phyloP scores from a whole-genome alignment of 2,113 vertebrate species.

The Microcebus murinus region DNA sequence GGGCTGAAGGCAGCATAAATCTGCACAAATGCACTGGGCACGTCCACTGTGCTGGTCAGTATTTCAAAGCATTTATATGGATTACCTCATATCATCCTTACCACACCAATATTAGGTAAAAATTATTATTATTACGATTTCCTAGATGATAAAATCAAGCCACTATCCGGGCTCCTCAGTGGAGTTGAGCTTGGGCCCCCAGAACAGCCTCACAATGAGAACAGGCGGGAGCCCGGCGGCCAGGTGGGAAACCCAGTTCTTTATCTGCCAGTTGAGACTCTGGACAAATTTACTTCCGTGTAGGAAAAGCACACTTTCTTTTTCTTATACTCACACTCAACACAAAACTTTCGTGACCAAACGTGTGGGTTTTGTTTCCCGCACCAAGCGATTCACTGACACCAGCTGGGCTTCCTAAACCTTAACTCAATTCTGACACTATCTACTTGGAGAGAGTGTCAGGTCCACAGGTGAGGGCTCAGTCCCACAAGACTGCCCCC shows the following conservation, averaged over 20 bases:
- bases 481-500: background rate
- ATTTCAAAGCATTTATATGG: background rate
- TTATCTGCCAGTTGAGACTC: background rate
- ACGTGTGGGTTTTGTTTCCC: background rate
- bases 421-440: background rate
- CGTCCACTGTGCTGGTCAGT: accelerated
- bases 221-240: background rate
- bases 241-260: background rate
- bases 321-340: background rate
- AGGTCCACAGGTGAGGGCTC: background rate
- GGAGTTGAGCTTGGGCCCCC: background rate
- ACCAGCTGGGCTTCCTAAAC: background rate
- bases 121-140: background rate
- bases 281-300: background rate
- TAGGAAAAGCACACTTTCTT: background rate
- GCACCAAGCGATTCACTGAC: background rate
- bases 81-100: background rate
- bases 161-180: background rate
- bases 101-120: background rate
- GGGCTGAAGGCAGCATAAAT: background rate
- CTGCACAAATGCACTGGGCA: background rate
- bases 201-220: background rate
- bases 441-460: background rate
- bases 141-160: background rate
- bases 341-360: background rate